phyloP scores from a whole-genome alignment of 2,797 vertebrate species.

The Enteromius argenteus region DNA sequence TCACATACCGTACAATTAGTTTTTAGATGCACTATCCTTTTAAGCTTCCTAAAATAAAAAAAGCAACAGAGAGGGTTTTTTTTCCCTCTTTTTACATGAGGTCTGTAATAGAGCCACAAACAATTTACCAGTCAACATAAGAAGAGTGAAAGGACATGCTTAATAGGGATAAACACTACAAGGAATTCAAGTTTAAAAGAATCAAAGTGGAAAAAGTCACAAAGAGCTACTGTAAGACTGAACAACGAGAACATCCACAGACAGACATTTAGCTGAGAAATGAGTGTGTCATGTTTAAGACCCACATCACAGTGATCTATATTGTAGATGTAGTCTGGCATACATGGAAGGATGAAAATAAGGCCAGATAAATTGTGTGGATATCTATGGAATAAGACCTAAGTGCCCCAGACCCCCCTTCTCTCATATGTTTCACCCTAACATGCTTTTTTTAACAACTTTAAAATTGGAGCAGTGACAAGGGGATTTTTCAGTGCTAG shows the following conservation, averaged over 20 bases:
- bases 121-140: slow-evolving; percentile 1
- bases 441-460: not conserved
- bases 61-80: not conserved
- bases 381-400: slow-evolving; percentile 61
- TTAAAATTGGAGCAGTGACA: not conserved
- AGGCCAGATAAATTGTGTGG: slow-evolving; percentile 61
- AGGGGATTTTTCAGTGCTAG: not conserved
- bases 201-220: slow-evolving; percentile 20
- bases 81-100: not conserved
- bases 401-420: not conserved
- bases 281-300: not conserved
- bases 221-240: slow-evolving; percentile 15
- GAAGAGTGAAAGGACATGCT: not conserved
- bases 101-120: not conserved
- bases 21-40: not conserved
- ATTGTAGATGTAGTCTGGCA: slow-evolving; percentile 40
- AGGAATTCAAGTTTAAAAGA: slow-evolving; percentile 27
- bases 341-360: slow-evolving; percentile 57
- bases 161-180: not conserved
- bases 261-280: not conserved
- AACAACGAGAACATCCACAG: not conserved
- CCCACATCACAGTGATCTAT: slow-evolving; percentile 19
- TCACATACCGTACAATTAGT: not conserved
- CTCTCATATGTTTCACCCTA: not conserved
- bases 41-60: not conserved